Base-by-base conservation (phyloP, 2,888 invertebrate species). In the Meliscaeva auricollis region DNA sequence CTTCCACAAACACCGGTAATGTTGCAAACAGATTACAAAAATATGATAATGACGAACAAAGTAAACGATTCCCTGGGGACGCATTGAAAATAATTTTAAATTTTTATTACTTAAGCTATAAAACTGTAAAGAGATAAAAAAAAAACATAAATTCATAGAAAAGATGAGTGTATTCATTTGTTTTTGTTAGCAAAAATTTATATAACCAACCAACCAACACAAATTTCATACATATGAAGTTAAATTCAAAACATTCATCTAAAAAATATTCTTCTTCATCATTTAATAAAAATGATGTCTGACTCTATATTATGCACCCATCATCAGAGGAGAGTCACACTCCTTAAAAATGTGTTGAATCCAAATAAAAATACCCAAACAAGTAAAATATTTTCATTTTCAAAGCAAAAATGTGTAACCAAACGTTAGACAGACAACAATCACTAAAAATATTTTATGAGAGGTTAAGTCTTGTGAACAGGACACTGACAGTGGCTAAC, bases 11-110 rank as follows among this genome's bases (percentile, higher is more conserved):
- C 15, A 20, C 30, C 15, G 48, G n/a, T 38, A 38, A 35, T 35
- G 35, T 38, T 35, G n/a, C 46, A 30, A 77, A 48, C 62, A 69
- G 41, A 83, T 78, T 83, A 69, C 44, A 48, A 38, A 83, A 69
- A 78, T 83, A 83, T 78, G 77, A 46, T 78, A 78, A 78, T 78
- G 50, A 8, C 41, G 52, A 68, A 44, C 26, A 52, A 11, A 17
- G 32, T 32, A 44, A 78, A 83, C 52, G 70, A 41, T 69, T 70
- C 78, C 62, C 74, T 22, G 26, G 78, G 58, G 83, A 26, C 15
- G 48, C 58, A 78, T 83, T 73, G 38, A 73, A 78, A 74, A 44
- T 69, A 78, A 83, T 64, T 78, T 78, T 56, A 58, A 78, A 74
- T 69, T 78, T 62, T 52, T 66, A 72, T 66, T 73, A n/a, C 50